Evolutionary conservation across 2,113 vertebrate genomes (phyloP), one percentile per base, ranked within the genome.

Genomic region (Lichenostomus cassidix): DNA sequence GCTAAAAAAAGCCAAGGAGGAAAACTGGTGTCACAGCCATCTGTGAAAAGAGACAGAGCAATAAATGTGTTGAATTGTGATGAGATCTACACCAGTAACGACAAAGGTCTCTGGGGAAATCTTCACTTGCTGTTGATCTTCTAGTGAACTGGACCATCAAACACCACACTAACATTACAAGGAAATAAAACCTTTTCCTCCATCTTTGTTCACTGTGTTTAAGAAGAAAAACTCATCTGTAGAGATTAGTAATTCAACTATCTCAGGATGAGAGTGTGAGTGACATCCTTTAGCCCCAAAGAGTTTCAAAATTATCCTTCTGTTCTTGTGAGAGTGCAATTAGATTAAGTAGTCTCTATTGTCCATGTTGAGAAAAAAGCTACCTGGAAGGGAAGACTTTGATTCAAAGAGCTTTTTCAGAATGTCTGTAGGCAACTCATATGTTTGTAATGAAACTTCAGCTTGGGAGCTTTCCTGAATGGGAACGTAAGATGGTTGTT

Each of bases 41-140:
- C 95, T 95, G 94, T 94, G 92, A 94, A 95, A 97, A 94, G 73
- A 37, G 2, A 75, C 62, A 91, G 84, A 90, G 82, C 89, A 90
- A 96, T 95, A 92, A 95, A 94, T 87, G 76, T 94, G 82, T 91
- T 63, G 89, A 93, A 95, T 74, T 95, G 84, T 89, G 93, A 95
- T 93, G 89, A 92, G 95, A 91, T 80, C 87, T 95, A 94, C 52
- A 87, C 69, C 87, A 94, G 84, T 91, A 94, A 90, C 0, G 10
- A 74, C 11, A 27, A 84, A 73, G 18, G 60, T 85, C 87, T 95
- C 44, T 39, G 29, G 52, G 94, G 94, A 94, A 96, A 94, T 91
- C 42, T 91, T 87, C 62, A 55, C 83, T 63, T 78, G 73, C 44
- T 83, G 87, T 93, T 95, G 78, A 93, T 92, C 65, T 95, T 83